phyloP scores from a whole-genome alignment of 2,888 invertebrate genomes.

The Lasioglossum marginatum region DNA sequence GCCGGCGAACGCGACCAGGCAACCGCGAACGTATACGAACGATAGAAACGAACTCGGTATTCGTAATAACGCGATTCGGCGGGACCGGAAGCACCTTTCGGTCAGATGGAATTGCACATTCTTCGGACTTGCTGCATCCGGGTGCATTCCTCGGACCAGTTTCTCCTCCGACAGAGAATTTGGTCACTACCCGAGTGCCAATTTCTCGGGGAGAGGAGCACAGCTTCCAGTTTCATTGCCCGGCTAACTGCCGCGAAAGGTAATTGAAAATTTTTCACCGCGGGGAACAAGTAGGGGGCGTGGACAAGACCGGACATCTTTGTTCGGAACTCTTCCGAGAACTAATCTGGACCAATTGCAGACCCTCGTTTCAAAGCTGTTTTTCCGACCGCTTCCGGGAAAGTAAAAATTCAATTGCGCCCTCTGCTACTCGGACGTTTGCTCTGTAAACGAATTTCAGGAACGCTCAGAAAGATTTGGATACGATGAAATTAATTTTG shows the following conservation, averaged over 20 bases:
- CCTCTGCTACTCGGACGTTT: neutral
- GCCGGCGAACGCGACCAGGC: neutral
- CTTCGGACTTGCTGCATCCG: slow-evolving; percentile 42
- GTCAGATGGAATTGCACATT: slow-evolving; percentile 57
- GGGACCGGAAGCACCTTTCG: slow-evolving; percentile 28
- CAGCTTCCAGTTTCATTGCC: slow-evolving; percentile 11
- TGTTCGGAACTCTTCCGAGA: neutral
- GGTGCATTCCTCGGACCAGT: slow-evolving; percentile 47
- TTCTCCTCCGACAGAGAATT: slow-evolving; percentile 42
- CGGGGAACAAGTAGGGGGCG: neutral
- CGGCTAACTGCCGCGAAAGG: slow-evolving; percentile 19
- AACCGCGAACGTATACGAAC: neutral
- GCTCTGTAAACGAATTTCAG: neutral
- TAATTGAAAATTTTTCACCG: slow-evolving; percentile 51
- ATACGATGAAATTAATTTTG: no score
- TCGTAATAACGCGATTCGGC: slow-evolving; percentile 36
- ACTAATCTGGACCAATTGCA: neutral
- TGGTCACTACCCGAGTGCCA: slow-evolving; percentile 32
- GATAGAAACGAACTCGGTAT: slow-evolving; percentile 42
- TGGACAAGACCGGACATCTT: neutral
- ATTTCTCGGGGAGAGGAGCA: slow-evolving; percentile 38
- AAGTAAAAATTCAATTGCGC: neutral
- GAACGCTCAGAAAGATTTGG: neutral
- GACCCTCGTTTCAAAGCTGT: neutral
- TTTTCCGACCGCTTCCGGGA: neutral